Percentiles rank a stretch among this genome's conserved stretches.
phyloP scores from a whole-genome alignment of 1,140 invertebrate species.

The Trichonephila clavata region DNA sequence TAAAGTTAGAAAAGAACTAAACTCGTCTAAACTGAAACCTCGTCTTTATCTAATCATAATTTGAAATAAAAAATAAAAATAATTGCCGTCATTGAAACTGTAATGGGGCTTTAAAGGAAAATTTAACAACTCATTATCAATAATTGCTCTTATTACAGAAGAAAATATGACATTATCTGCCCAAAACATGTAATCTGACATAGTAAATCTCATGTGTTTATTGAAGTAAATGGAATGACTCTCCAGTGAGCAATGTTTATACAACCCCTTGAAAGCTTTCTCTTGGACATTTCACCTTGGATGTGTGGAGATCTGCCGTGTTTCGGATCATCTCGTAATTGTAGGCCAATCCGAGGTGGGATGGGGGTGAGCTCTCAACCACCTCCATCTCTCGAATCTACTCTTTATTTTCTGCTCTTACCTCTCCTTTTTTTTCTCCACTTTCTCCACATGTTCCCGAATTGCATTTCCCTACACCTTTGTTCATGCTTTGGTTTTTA shows the following conservation, averaged over 20 bases:
- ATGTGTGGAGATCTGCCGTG: conserved; percentile 48
- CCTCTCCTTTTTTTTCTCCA: neutral
- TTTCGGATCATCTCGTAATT: conserved; percentile 54
- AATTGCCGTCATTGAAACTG: no score
- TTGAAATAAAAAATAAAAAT: no score
- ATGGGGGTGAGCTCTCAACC: conserved; percentile 26
- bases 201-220: neutral
- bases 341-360: conserved; percentile 9
- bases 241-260: neutral
- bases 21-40: no score
- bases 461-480: conserved; percentile 6
- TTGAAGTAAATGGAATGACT: neutral
- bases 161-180: no score
- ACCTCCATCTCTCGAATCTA: conserved; percentile 1
- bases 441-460: neutral
- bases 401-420: conserved; percentile 10
- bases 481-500: neutral
- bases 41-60: no score
- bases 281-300: conserved; percentile 22
- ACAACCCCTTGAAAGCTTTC: neutral
- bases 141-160: no score
- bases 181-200: no score
- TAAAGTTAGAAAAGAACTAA: no score
- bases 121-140: no score
- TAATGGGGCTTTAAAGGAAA: no score